Conservation (phyloP, 1,140 invertebrate genomes). For the Magallana ariakensis region DNA sequence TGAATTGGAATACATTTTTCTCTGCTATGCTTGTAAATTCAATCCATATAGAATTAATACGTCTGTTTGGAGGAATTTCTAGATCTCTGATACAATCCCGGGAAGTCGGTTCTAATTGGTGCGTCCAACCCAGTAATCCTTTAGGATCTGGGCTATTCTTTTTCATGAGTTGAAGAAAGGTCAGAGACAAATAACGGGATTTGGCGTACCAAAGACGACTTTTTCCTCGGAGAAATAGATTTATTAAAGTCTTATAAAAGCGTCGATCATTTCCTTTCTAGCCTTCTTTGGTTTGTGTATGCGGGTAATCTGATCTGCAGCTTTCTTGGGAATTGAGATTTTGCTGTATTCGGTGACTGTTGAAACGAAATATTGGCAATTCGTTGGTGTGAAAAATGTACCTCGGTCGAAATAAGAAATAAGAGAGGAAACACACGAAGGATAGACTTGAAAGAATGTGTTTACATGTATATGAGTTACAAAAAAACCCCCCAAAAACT, state of each 20-base stretch:
- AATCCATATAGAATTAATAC: constrained; percentile 28
- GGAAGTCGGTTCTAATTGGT: constrained; percentile 23
- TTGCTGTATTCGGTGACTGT: not conserved
- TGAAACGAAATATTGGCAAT: not conserved
- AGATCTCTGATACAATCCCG: not conserved
- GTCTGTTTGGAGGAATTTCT: constrained; percentile 1
- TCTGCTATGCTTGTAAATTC: constrained; percentile 11
- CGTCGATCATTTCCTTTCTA: not conserved
- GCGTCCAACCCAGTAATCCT: constrained; percentile 4
- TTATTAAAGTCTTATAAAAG: constrained; percentile 34
- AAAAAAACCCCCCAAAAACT: too few relatives aligned
- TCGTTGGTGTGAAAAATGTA: not conserved
- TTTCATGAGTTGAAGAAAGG: not conserved
- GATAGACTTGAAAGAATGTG: not conserved
- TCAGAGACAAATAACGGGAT: not conserved
- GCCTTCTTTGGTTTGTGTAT: not conserved
- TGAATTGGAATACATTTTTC: constrained; percentile 33
- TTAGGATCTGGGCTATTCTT: not conserved
- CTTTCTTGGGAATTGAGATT: constrained; percentile 18
- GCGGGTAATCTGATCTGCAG: constrained; percentile 16
- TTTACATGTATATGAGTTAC: too few relatives aligned
- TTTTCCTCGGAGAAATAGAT: constrained; percentile 17
- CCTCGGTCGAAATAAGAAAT: not conserved
- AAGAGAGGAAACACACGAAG: not conserved
- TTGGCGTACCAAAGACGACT: not conserved